Evolutionary conservation across 2,888 invertebrate genomes (phyloP), one percentile per base, ranked within the genome.

Genomic region (Dicyrtomina minuta): DNA sequence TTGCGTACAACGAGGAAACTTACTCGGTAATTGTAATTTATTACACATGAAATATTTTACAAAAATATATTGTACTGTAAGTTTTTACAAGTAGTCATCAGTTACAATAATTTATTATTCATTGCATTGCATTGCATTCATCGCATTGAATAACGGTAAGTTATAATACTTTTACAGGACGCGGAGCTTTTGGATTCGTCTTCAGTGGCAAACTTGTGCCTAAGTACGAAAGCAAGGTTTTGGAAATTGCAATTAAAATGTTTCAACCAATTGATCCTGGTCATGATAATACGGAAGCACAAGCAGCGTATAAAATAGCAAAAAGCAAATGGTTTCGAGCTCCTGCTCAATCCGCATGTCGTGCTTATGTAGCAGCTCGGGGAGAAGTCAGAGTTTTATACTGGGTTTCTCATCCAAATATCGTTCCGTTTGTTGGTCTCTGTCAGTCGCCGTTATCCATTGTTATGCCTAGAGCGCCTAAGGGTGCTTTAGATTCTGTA

Each of bases 111-210:
- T n/a, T n/a, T n/a, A n/a, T n/a, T n/a, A n/a, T n/a, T n/a, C n/a
- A n/a, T n/a, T n/a, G n/a, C n/a, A n/a, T n/a, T n/a, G n/a, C n/a
- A n/a, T n/a, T n/a, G n/a, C n/a, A n/a, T n/a, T n/a, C n/a, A n/a
- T n/a, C n/a, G n/a, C n/a, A n/a, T n/a, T n/a, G n/a, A n/a, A n/a
- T n/a, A n/a, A n/a, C 17, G 77, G 77, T 76, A 71, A 56, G 33
- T 39, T 1, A 41, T 33, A 22, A 10, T 33, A 8, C 12, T 60
- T 59, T 33, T 56, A 85, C 95, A 43, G 98, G 98, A 0, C 88
- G 96, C n/a, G 99, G 99, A 1, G 96, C 97, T 0, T 99, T 98
- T 84, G 98, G 98, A 2, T 96, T 97, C 79, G 99, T 99, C 10
- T 94, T 95, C 81, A 88, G 90, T 79, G 94, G 91, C 0, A 80